phyloP scores from a whole-genome alignment of 2,888 invertebrate species.

The Apotomis betuletana region DNA sequence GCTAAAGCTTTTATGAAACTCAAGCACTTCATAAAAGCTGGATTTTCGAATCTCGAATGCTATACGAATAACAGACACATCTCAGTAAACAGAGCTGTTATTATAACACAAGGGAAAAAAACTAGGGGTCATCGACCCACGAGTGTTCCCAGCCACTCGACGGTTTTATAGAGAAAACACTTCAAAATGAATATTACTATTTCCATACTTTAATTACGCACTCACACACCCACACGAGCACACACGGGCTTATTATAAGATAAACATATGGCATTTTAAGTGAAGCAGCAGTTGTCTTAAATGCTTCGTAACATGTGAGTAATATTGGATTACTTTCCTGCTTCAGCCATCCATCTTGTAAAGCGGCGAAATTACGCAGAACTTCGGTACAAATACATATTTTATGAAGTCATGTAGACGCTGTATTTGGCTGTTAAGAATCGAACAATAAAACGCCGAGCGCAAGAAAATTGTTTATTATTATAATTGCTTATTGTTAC shows the following conservation, averaged over 20 bases:
- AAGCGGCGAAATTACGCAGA: slow-evolving; percentile 2
- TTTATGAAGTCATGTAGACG: not conserved
- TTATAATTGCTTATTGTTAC: slow-evolving; percentile 70
- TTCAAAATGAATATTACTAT: slow-evolving; percentile 82
- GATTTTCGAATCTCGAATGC: slow-evolving; percentile 48
- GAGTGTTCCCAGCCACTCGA: slow-evolving; percentile 79
- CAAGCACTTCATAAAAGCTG: not conserved
- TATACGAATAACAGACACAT: slow-evolving; percentile 63
- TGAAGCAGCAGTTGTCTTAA: slow-evolving; percentile 58
- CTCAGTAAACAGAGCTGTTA: slow-evolving; percentile 73
- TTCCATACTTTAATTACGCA: slow-evolving; percentile 81
- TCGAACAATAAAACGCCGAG: slow-evolving; percentile 45
- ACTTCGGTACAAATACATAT: not conserved
- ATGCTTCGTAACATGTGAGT: slow-evolving; percentile 50
- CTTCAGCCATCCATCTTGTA: slow-evolving; percentile 33
- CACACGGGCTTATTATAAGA: slow-evolving; percentile 62
- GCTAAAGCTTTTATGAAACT: not conserved
- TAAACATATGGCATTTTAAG: slow-evolving; percentile 77
- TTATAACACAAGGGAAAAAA: slow-evolving; percentile 72
- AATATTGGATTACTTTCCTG: slow-evolving; percentile 68
- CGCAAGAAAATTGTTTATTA: slow-evolving; percentile 57
- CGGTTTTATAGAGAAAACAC: slow-evolving; percentile 82
- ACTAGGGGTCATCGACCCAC: slow-evolving; percentile 71
- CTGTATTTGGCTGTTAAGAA: slow-evolving; percentile 31
- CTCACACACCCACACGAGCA: slow-evolving; percentile 71